These are phyloP conservation scores for Amphiduros pacificus DNA, from an alignment of 2,888 invertebrate species.

Conservation along the genomic window DNA sequence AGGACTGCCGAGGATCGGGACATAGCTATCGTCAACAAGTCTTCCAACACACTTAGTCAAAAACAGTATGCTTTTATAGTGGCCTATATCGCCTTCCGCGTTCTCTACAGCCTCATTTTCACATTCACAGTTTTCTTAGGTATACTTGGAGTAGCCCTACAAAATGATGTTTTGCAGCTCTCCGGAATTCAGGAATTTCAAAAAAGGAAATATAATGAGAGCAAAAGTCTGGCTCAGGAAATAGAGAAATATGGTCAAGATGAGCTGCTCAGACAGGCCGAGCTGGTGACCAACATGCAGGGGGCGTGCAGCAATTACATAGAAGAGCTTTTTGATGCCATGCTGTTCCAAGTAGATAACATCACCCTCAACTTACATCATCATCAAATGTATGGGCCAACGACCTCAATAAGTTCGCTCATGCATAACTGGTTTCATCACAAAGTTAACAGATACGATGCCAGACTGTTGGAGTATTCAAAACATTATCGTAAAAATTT, in stretches of 20 bases:
- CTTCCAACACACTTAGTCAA: constrained; percentile 1
- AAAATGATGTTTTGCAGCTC: constrained; percentile 8
- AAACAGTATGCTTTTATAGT: constrained; percentile 9
- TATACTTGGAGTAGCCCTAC: constrained; percentile 4
- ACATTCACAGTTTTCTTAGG: constrained; percentile 20
- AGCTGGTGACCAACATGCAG: constrained; percentile 16
- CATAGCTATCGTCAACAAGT: neutral
- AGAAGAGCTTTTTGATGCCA: constrained; percentile 15
- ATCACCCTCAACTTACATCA: constrained; percentile 14
- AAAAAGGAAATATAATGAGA: constrained; percentile 13
- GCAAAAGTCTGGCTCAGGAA: constrained; percentile 1
- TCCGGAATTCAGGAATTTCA: constrained; percentile 9
- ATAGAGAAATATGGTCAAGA: constrained; percentile 13
- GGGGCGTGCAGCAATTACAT: constrained; percentile 18
- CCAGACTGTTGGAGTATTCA: constrained; percentile 12
- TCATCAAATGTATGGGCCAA: constrained; percentile 11
- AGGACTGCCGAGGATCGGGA: constrained; percentile 1
- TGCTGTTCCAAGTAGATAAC: constrained; percentile 17
- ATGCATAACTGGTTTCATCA: constrained; percentile 20
- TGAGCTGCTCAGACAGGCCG: constrained; percentile 16
- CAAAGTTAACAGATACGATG: constrained; percentile 13
- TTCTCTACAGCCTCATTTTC: constrained; percentile 21
- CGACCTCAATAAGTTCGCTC: constrained; percentile 22
- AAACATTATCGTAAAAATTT: constrained; percentile 16
- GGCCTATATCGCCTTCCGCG: constrained; percentile 11